Conservation (phyloP, 1,140 invertebrate species). For the Bombus huntii region DNA sequence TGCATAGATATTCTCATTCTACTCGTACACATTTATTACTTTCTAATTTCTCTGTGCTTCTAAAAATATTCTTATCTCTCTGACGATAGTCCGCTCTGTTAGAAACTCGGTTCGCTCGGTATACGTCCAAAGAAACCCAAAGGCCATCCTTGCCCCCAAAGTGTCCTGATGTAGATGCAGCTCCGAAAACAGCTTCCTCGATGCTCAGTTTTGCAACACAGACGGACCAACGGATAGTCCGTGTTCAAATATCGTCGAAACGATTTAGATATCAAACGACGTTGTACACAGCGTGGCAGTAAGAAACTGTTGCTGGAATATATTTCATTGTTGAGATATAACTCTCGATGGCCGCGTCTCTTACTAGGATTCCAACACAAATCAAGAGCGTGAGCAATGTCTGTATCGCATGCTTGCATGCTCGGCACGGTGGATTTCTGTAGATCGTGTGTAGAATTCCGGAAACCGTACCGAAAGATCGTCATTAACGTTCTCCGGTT, state of each 20-base stretch:
- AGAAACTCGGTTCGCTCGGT: neutral
- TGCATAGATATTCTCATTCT: too few species aligned
- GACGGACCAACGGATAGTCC: too few species aligned
- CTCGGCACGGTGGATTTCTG: neutral
- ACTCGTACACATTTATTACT: too few species aligned
- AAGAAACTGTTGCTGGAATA: neutral
- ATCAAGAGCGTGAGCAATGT: constrained; percentile 22
- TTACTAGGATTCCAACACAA: constrained; percentile 7
- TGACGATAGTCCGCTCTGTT: neutral
- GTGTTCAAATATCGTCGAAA: neutral
- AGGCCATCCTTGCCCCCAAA: neutral
- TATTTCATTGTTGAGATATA: constrained; percentile 2
- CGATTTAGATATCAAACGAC: neutral
- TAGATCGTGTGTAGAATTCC: constrained; percentile 15
- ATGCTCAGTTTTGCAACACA: neutral
- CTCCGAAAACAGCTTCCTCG: neutral
- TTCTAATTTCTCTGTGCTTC: too few species aligned
- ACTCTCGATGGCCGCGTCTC: neutral
- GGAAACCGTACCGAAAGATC: constrained; percentile 7
- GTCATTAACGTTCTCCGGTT: constrained; percentile 14
- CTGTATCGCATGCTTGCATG: constrained; percentile 2
- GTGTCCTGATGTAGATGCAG: neutral
- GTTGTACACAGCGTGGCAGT: neutral
- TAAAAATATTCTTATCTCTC: too few species aligned
- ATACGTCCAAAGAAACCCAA: too few species aligned